Conservation (phyloP, 2,888 invertebrate species). For the Allolobophora icterica region DNA sequence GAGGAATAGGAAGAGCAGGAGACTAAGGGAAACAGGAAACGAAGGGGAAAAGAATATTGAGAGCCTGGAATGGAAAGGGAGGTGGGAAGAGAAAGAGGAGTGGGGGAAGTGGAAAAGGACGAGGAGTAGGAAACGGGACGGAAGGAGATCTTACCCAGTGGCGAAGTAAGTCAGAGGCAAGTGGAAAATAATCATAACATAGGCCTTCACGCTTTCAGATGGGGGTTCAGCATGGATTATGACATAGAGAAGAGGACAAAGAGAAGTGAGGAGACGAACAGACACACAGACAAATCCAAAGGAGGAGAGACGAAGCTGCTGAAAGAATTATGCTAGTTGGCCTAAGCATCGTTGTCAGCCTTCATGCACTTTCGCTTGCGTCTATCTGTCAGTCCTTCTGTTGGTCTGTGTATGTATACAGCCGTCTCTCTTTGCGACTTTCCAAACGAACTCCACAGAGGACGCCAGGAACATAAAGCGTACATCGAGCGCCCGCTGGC, state of each 20-base stretch:
- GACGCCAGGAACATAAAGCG: not conserved
- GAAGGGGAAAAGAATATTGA: not conserved
- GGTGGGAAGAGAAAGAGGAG: not conserved
- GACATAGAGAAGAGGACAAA: not conserved
- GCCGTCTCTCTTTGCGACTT: conserved; percentile 3
- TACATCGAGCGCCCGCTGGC: not conserved
- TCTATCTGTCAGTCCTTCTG: not conserved
- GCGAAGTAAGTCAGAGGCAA: not conserved
- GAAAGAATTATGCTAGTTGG: not conserved
- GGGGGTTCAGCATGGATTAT: not conserved
- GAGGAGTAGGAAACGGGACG: not conserved
- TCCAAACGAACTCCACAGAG: not conserved
- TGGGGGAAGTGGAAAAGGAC: not conserved
- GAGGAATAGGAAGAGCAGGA: no score
- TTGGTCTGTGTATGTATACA: not conserved
- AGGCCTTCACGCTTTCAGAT: not conserved
- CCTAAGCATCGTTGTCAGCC: not conserved
- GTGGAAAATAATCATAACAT: not conserved
- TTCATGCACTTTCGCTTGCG: not conserved
- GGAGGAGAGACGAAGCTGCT: not conserved
- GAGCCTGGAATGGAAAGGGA: not conserved
- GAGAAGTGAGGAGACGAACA: not conserved
- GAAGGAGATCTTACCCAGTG: not conserved
- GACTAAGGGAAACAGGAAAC: not conserved
- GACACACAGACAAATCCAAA: not conserved